Percentiles rank a stretch among this genome's conserved stretches.
These are phyloP conservation scores for Sinocyclocheilus anshuiensis DNA, from an alignment of 2,113 vertebrate genomes.

Conservation along the genomic window DNA sequence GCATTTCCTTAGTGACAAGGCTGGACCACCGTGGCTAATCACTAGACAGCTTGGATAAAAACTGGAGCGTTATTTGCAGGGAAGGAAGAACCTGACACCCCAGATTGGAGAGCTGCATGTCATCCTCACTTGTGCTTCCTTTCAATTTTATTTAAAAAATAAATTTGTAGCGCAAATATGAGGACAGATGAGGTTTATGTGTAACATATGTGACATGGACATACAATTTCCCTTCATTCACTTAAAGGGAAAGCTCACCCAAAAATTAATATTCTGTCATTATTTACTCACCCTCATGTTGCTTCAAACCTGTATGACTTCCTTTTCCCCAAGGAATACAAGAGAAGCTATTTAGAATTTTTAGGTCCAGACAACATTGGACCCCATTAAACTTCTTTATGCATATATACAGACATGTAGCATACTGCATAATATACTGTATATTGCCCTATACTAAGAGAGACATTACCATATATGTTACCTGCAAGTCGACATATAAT, in stretches of 20 bases:
- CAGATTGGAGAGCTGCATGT: background rate
- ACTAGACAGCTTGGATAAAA: slow-evolving; percentile 25
- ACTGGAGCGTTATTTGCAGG: slow-evolving; percentile 11
- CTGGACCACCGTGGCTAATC: slow-evolving; percentile 43
- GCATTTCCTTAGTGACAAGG: slow-evolving; percentile 44
- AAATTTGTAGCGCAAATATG: background rate
- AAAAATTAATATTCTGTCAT: no score
- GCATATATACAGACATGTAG: background rate
- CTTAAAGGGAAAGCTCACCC: background rate
- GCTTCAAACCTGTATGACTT: background rate
- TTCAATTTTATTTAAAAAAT: background rate
- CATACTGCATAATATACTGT: background rate
- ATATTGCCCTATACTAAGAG: background rate
- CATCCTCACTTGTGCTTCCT: background rate
- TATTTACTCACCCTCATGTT: background rate
- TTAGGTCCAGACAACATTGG: background rate
- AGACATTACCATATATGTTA: no score
- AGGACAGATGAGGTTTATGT: background rate
- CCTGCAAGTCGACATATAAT: no score
- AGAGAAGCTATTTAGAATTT: background rate
- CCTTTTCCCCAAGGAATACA: background rate
- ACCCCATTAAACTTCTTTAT: background rate
- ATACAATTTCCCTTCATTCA: background rate
- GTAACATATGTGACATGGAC: background rate
- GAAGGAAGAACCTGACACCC: background rate